Base-by-base conservation (phyloP, 2,888 invertebrate genomes). In the Epistrophe eligans region DNA sequence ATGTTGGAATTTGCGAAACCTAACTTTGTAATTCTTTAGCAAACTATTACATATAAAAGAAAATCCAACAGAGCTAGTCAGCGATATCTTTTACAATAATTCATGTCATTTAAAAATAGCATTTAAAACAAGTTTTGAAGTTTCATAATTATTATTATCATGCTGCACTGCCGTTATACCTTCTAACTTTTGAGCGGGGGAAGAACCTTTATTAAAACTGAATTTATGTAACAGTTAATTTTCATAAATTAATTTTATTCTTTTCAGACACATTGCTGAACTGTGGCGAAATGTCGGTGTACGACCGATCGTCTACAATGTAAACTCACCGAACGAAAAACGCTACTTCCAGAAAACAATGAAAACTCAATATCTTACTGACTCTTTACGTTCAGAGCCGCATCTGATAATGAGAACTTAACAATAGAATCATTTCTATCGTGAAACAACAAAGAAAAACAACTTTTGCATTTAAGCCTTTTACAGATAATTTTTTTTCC, bases 281-380 rank as follows among this genome's bases (percentile, higher is more conserved):
- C 83, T 93, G 19, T 93, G 93, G 93, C 91, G 93, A 62, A 92
- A 93, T 89, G 92, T 92, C 64, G 93, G 92, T 72, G 93, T 93
- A 8, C 92, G 92, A 72, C 93, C 93, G 60, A 91, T 93, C 74
- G 93, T 93, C 13, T 93, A 93, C 77, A 92, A 92, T 89, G 92
- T 93, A 3, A 93, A 93, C 89, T 93, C 92, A 72, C 93, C 93
- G 66, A 93, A 93, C 89, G 93, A 93, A 89, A 93, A 93, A 88
- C 92, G 93, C 28, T 93, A 93, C 89, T 93, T 93, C 89, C 93
- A 93, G 88, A 92, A 92, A 88, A 92, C 92, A 7, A 92, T 93
- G 91, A 93, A 93, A 89, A 92, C 92, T 35, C 93, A 93, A 90
- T 93, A 93, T 90, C 89, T 93, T 79, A 93, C 93, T 13, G 92